phyloP scores from a whole-genome alignment of 2,113 vertebrate species.

The Carassius auratus region DNA sequence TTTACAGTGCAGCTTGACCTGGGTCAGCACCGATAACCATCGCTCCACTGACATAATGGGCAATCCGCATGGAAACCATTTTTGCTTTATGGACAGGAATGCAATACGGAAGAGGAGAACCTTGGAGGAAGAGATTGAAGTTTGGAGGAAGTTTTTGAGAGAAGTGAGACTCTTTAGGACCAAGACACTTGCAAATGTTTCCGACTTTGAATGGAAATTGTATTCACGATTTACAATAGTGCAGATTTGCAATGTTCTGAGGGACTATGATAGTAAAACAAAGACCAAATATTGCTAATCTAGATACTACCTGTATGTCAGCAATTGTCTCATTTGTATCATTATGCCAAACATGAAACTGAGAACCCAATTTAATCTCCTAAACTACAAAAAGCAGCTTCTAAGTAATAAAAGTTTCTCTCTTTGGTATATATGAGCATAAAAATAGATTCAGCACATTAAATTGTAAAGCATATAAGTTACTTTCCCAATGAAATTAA shows the following conservation, averaged over 20 bases:
- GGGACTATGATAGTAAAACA: background rate
- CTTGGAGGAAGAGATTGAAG: conserved; percentile 44
- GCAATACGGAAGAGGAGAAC: conserved; percentile 16
- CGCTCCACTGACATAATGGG: conserved; percentile 48
- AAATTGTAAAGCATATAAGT: background rate
- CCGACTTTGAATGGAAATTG: conserved; percentile 1
- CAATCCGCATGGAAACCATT: conserved; percentile 27
- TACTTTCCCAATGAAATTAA: background rate
- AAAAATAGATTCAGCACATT: background rate
- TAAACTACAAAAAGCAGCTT: background rate
- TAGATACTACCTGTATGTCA: background rate
- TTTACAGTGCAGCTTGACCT: conserved; percentile 51
- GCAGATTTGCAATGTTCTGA: background rate
- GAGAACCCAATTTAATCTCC: background rate
- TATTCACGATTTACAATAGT: background rate
- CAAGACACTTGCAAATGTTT: background rate
- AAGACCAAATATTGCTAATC: background rate
- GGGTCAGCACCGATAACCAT: conserved; percentile 56
- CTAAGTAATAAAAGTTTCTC: background rate
- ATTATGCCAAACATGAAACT: background rate
- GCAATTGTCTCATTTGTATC: background rate
- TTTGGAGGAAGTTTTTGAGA: conserved; percentile 31
- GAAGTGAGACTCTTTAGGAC: background rate
- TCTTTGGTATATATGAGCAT: background rate
- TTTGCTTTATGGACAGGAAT: conserved; percentile 41